Evolutionary conservation across 2,113 vertebrate genomes (phyloP).

Genomic region (Dicrurus megarhynchus): DNA sequence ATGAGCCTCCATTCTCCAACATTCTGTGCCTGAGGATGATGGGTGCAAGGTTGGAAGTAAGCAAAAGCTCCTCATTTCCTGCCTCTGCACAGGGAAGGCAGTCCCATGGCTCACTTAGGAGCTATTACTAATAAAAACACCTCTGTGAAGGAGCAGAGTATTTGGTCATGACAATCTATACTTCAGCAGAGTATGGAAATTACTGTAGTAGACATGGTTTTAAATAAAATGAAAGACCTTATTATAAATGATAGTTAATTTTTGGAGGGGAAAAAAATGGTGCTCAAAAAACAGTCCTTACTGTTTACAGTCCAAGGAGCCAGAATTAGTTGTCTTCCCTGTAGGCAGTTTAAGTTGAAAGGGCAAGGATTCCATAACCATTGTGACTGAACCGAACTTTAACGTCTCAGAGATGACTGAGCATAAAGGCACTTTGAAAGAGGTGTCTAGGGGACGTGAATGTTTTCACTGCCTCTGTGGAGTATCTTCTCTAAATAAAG

Average conservation of each 20-base stretch:
- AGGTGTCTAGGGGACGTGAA: neutral
- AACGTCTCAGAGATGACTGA: neutral
- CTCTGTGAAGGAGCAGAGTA: neutral
- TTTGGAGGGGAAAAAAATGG: neutral
- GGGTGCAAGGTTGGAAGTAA: neutral
- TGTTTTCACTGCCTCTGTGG: neutral
- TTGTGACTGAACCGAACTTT: slow-evolving; percentile 25
- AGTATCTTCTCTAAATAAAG: neutral
- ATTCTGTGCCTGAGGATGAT: neutral
- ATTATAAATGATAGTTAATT: neutral
- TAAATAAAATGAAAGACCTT: neutral
- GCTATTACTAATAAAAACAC: neutral
- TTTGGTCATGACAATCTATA: neutral
- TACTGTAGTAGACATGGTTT: neutral
- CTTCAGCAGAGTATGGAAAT: neutral
- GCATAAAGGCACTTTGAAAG: neutral
- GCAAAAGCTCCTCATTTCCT: neutral
- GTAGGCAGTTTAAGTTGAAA: neutral
- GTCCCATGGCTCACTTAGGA: neutral
- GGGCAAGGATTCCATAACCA: slow-evolving; percentile 32
- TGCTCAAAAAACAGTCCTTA: neutral
- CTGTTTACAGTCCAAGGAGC: neutral
- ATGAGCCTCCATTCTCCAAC: neutral
- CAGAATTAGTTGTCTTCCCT: neutral
- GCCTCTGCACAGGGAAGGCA: neutral